Percentiles rank a stretch among this genome's conserved stretches.
These are phyloP conservation scores for Schizopygopsis pylzovi DNA, from an alignment of 2,797 vertebrate species.

Conservation along the genomic window DNA sequence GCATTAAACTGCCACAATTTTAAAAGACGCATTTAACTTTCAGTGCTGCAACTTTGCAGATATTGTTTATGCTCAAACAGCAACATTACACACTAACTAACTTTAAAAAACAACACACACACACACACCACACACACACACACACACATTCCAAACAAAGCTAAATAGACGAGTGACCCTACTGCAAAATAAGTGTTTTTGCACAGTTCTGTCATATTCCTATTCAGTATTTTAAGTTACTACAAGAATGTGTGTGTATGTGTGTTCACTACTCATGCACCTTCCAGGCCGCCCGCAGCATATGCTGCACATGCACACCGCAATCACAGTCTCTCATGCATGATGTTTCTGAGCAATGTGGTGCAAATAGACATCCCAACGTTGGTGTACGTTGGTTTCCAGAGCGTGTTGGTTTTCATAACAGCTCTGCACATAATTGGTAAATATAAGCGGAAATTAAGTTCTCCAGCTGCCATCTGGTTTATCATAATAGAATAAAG, in stretches of 20 bases:
- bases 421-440: constrained; percentile 73
- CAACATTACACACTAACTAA: no score
- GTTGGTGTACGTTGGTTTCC: constrained; percentile 2
- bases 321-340: constrained; percentile 35
- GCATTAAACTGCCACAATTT: no score
- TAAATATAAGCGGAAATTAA: constrained; percentile 78
- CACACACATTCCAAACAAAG: background rate
- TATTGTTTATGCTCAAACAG: no score
- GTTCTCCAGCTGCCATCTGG: constrained; percentile 76
- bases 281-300: constrained; percentile 8
- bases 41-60: no score
- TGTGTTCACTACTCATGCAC: constrained; percentile 2
- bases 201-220: background rate
- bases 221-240: background rate
- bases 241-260: background rate
- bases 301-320: constrained; percentile 31
- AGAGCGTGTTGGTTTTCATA: constrained; percentile 65
- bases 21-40: no score
- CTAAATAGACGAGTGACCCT: background rate
- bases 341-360: constrained; percentile 38
- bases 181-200: no score
- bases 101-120: no score
- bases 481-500: constrained; percentile 67
- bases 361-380: constrained; percentile 46
- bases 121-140: no score